Evolutionary conservation across 2,888 invertebrate species (phyloP).

Genomic region (Sepiola atlantica): DNA sequence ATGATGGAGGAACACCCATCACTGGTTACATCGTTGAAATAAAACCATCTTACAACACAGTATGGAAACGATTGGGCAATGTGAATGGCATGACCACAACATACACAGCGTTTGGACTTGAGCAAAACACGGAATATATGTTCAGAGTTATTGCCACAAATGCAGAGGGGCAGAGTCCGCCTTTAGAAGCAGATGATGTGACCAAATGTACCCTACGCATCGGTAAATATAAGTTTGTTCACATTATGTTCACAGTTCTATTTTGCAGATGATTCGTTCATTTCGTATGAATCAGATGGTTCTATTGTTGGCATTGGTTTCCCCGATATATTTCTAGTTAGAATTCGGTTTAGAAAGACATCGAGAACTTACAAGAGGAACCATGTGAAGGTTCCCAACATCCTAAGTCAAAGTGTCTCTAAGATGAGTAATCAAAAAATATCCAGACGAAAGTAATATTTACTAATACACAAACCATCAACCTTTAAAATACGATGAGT

Average conservation of each 20-base stretch:
- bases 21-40: constrained; percentile 63
- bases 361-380: no score
- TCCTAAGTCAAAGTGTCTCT: no score
- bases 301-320: no score
- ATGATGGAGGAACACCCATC: constrained; percentile 67
- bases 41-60: constrained; percentile 49
- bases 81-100: constrained; percentile 57
- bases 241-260: not conserved
- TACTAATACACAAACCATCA: constrained; percentile 6
- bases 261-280: not conserved
- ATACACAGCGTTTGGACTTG: constrained; percentile 67
- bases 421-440: no score
- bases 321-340: no score
- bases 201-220: not conserved
- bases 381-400: no score
- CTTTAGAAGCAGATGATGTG: constrained; percentile 82
- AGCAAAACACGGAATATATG: constrained; percentile 66
- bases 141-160: constrained; percentile 73
- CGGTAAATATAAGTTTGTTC: constrained; percentile 23
- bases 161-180: constrained; percentile 69
- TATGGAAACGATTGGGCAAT: constrained; percentile 85
- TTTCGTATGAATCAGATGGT: no score
- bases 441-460: no score
- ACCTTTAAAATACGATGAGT: no score
- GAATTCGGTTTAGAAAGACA: no score